Evolutionary conservation across 2,797 vertebrate species (phyloP).

Genomic region (Miichthys miiuy): DNA sequence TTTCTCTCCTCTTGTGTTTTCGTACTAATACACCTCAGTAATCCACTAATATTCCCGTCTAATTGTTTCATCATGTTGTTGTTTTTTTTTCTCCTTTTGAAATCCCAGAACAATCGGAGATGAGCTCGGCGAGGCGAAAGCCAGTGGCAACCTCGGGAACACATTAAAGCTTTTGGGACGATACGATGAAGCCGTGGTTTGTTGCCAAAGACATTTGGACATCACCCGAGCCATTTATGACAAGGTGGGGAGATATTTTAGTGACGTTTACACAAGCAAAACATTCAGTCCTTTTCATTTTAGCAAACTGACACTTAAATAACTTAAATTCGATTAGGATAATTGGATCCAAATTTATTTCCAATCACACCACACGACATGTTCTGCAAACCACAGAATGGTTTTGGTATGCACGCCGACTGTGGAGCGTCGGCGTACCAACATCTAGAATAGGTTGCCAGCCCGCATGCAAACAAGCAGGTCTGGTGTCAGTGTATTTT

Average conservation of each 20-base stretch:
- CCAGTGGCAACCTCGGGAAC: constrained; percentile 97
- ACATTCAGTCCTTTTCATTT: neutral
- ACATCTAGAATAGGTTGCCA: constrained; percentile 68
- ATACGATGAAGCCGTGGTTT: constrained; percentile 94
- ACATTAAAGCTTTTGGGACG: constrained; percentile 96
- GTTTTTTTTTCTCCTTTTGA: constrained; percentile 18
- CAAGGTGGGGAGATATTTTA: constrained; percentile 84
- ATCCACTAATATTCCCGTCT: constrained; percentile 43
- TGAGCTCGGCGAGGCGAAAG: constrained; percentile 96
- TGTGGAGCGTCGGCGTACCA: constrained; percentile 20
- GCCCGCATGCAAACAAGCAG: constrained; percentile 49
- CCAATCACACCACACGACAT: constrained; percentile 33
- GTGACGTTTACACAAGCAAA: neutral
- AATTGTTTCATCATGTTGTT: constrained; percentile 34
- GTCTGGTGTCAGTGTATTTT: constrained; percentile 78
- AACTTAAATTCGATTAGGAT: constrained; percentile 25
- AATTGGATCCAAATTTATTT: constrained; percentile 40
- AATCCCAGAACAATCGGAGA: constrained; percentile 93
- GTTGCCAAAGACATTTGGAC: constrained; percentile 96
- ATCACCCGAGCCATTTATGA: constrained; percentile 94
- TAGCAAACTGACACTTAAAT: neutral
- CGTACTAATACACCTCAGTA: constrained; percentile 10
- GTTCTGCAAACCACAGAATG: constrained; percentile 35
- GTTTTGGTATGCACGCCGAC: constrained; percentile 27
- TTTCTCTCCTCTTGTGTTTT: constrained; percentile 56